Evolutionary conservation across 2,888 invertebrate genomes (phyloP).

Genomic region (Ephialtes manifestator): DNA sequence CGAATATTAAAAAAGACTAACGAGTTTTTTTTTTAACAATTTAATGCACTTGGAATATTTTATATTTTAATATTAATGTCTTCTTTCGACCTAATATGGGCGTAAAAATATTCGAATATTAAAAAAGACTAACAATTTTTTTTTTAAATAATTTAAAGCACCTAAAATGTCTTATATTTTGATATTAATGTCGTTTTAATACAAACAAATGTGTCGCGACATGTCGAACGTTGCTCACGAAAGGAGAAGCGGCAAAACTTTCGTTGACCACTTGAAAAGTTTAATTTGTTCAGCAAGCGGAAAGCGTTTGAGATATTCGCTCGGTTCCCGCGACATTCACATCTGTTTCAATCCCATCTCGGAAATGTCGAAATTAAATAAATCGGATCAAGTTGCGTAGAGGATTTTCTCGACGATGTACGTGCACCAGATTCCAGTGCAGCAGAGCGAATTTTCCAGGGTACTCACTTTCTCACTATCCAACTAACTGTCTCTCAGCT

Average conservation of each 20-base stretch:
- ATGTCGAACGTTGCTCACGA: neutral
- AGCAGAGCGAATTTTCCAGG: conserved; percentile 49
- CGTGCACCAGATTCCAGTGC: conserved; percentile 20
- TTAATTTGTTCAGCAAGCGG: neutral
- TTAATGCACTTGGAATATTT: too few species aligned
- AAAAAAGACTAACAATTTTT: too few species aligned
- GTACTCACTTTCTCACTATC: conserved; percentile 48
- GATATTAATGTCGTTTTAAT: too few species aligned
- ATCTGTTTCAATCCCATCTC: conserved; percentile 7
- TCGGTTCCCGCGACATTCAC: neutral
- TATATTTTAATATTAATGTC: too few species aligned
- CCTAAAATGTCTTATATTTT: too few species aligned
- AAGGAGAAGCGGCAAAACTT: neutral
- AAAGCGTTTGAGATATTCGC: conserved; percentile 4
- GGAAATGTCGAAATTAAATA: conserved; percentile 46
- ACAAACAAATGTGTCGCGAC: neutral
- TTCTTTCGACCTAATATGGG: too few species aligned
- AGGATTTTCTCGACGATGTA: conserved; percentile 44
- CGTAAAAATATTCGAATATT: too few species aligned
- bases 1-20: too few species aligned
- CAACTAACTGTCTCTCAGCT: conserved; percentile 45
- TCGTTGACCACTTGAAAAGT: neutral
- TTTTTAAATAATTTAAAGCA: too few species aligned
- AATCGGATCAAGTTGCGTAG: conserved; percentile 47
- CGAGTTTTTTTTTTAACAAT: too few species aligned